Evolutionary conservation across 1,140 invertebrate genomes (phyloP), one percentile per base, ranked within the genome.

Genomic region (Ceratitis capitata): DNA sequence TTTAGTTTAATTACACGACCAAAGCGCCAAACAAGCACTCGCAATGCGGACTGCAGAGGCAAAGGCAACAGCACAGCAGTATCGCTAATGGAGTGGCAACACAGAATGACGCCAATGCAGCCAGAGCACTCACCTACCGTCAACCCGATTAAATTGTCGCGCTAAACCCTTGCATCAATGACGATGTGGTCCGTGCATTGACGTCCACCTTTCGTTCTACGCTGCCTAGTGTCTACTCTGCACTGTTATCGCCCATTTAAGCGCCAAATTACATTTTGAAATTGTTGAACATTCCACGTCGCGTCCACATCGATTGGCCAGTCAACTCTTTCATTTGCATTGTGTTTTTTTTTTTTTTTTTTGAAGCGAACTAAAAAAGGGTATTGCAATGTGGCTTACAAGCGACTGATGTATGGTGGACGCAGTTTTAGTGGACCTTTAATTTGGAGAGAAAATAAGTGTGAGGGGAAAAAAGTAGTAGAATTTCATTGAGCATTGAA

Each of bases 131-230:
- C 69, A 39, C 39, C 39, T 78, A 39, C 39, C 39, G 69, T 12
- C 69, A 78, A 78, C 69, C 69, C 69, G 45, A 78, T 78, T 78
- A 78, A 78, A 45, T 32, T 78, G 69, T 78, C 69, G 69, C 61
- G 9, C 23, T 32, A n/a, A n/a, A n/a, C n/a, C n/a, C n/a, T 45
- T 78, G 69, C 42, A 78, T 45, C 64, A 35, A 39, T 78, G 69
- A 47, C 32, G 69, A 2, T 26, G n/a, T 26, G n/a, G 39, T 23
- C 69, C 1, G n/a, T 10, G 32, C 39, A 78, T n/a, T 45, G 69
- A 35, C 69, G 69, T 78, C 35, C 42, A 78, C 5, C 2, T 26
- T 26, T 61, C 32, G 69, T 1, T 23, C 0, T 26, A 4, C n/a
- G 4, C 7, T 78, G n/a, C 26, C 39, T 12, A 35, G 6, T 39